phyloP scores from a whole-genome alignment of 2,113 vertebrate genomes.

The Archilochus colubris region DNA sequence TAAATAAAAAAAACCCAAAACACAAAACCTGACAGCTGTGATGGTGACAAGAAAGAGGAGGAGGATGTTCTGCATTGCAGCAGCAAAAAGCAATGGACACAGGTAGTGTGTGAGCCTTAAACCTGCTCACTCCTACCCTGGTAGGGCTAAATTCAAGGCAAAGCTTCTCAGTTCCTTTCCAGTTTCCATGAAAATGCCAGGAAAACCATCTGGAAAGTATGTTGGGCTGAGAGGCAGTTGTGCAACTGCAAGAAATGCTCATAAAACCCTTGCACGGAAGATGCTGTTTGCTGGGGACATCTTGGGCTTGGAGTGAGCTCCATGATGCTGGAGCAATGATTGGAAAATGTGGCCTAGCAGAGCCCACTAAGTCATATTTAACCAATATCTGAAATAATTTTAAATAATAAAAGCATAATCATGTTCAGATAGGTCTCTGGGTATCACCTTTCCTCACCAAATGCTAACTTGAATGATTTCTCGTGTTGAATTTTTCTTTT shows the following conservation, averaged over 20 bases:
- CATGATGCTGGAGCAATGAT: neutral
- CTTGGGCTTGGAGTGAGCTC: neutral
- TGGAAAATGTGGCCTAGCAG: neutral
- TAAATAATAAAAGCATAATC: neutral
- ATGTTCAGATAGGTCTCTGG: neutral
- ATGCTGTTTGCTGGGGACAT: neutral
- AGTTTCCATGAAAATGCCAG: neutral
- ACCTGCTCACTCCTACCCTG: neutral
- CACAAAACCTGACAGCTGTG: neutral
- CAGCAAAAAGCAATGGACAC: neutral
- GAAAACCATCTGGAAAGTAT: neutral
- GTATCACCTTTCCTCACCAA: neutral
- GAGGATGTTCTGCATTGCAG: neutral
- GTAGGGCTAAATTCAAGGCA: neutral
- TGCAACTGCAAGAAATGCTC: neutral
- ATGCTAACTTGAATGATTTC: neutral
- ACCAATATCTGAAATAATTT: neutral
- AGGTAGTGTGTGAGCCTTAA: neutral
- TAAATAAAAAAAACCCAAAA: fast-evolving
- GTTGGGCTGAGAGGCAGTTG: neutral
- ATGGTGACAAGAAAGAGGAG: neutral
- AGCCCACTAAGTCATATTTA: neutral
- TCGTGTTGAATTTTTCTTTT: neutral
- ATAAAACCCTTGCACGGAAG: neutral
- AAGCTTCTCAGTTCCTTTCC: neutral